Evolutionary conservation across 2,888 invertebrate genomes (phyloP).

Genomic region (Lepeophtheirus nordmannii): DNA sequence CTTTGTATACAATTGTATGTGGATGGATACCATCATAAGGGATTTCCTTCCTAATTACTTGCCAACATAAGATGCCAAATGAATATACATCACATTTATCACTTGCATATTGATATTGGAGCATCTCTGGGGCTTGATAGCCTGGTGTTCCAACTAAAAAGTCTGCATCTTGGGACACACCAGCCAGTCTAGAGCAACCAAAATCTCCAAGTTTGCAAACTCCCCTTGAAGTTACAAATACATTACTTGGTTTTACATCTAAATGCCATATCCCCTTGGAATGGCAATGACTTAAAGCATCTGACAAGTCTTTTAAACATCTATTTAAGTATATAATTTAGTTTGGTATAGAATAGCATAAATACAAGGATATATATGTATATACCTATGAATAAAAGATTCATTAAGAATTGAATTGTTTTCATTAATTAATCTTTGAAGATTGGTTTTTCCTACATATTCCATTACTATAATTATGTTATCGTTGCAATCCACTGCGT

Average conservation of each 20-base stretch:
- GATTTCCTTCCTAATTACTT: conserved; percentile 8
- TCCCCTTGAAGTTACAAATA: conserved; percentile 8
- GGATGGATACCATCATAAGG: conserved; percentile 4
- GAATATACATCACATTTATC: conserved; percentile 14
- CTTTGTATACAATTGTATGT: conserved; percentile 11
- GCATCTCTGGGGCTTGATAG: conserved; percentile 17
- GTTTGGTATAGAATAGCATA: background rate
- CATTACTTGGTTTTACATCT: conserved; percentile 10
- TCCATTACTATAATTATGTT: conserved; percentile 17
- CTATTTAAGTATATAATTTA: background rate
- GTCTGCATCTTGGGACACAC: background rate
- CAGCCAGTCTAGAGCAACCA: conserved; percentile 14
- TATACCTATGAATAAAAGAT: background rate
- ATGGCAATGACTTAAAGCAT: background rate
- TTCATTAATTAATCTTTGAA: conserved; percentile 11
- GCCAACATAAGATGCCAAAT: conserved; percentile 7
- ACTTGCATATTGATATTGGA: background rate
- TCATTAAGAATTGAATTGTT: background rate
- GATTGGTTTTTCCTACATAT: conserved; percentile 18
- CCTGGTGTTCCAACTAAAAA: conserved; percentile 14
- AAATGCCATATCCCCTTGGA: conserved; percentile 3
- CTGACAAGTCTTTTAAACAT: background rate
- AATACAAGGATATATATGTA: background rate
- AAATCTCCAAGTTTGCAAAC: conserved; percentile 6
- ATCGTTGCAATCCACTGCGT: background rate